phyloP scores from a whole-genome alignment of 2,797 vertebrate species.

The Propithecus deckenii region DNA sequence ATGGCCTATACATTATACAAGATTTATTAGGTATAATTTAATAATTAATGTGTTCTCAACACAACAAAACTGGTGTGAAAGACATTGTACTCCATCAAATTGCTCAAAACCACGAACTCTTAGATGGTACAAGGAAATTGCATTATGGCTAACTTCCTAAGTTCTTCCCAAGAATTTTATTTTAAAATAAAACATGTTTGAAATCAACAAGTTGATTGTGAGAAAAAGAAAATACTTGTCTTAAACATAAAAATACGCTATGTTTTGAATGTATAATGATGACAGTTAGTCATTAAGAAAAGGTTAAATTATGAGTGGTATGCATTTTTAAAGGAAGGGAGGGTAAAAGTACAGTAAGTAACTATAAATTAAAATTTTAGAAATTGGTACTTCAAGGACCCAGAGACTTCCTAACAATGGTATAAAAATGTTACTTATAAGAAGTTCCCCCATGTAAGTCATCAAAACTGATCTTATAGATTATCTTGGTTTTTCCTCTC shows the following conservation, averaged over 20 bases:
- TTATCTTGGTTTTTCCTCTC: not conserved
- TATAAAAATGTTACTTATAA: not conserved
- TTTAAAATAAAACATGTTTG: constrained; percentile 20
- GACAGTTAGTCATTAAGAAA: not conserved
- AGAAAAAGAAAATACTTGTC: not conserved
- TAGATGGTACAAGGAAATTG: not conserved
- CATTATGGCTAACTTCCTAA: not conserved
- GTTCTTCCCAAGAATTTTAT: not conserved
- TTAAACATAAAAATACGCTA: not conserved
- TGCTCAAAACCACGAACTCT: not conserved
- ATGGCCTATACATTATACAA: not conserved
- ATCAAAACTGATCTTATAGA: not conserved
- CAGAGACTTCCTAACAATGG: not conserved
- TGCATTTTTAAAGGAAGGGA: not conserved
- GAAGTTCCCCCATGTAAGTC: not conserved
- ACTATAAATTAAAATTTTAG: not conserved
- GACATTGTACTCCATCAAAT: not conserved
- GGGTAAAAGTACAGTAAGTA: not conserved
- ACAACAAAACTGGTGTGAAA: not conserved
- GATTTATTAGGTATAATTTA: not conserved
- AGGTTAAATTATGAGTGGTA: not conserved
- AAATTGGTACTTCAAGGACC: not conserved
- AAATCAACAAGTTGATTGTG: not conserved
- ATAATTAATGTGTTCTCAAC: not conserved
- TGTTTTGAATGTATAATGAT: not conserved